Evolutionary conservation across 2,888 invertebrate genomes (phyloP), one percentile per base, ranked within the genome.

Genomic region (Leuctra nigra): DNA sequence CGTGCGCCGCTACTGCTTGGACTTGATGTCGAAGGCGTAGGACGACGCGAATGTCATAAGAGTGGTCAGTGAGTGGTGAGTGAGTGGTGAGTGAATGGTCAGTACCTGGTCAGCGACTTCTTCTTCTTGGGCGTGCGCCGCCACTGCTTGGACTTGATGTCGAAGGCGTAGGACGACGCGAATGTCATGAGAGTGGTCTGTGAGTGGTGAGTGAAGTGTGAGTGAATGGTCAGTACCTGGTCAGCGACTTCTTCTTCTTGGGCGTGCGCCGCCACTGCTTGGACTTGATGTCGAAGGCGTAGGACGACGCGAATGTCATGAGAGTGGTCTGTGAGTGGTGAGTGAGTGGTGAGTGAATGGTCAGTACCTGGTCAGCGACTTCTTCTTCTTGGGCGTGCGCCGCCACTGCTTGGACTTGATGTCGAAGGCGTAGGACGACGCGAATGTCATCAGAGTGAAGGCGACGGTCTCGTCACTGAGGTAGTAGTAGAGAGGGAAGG

Each of bases 361-460:
- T n/a, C n/a, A n/a, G n/a, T 79, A 72, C 72, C 63, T 70, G 54
- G 64, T 61, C 2, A 72, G 44, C 59, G 67, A 62, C 50, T 54
- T 67, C 29, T 73, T 77, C 36, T 75, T 76, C 2, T 73, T 75
- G 0, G 84, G 84, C 9, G 78, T 81, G 47, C 84, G 73, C 11
- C 86, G 76, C 93, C 93, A 94, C 63, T 85, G 71, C 68, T 91
- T 90, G 1, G 86, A 85, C 66, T 81, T 83, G 2, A 80, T 77
- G 66, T 89, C 90, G 67, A 93, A 93, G 0, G 79, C 77, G 7
- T 86, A 70, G 0, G 84, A 81, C 0, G 89, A 77, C 0, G 76
- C 72, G 6, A 89, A 70, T 0, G 85, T 80, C 73, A 87, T 83
- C 1, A 79, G 56, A 14, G 50, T 33, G 59, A 87, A 74, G 77